Evolutionary conservation across 2,113 vertebrate species (phyloP).

Genomic region (Cisticola juncidis): DNA sequence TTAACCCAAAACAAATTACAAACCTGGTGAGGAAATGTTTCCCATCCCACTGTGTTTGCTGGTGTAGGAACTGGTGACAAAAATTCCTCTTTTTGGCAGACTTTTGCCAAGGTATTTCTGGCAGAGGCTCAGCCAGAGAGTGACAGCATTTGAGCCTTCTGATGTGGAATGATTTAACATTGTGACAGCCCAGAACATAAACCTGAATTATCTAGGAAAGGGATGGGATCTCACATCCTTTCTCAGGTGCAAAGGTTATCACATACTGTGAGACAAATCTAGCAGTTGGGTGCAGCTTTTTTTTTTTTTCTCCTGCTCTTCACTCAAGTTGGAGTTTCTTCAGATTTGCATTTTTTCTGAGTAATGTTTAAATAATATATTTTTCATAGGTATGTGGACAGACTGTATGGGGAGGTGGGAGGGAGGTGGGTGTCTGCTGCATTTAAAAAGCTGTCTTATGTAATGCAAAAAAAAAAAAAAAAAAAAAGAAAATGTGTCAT

Average conservation of each 20-base stretch:
- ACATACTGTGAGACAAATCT: background rate
- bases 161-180: background rate
- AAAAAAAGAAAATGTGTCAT: background rate
- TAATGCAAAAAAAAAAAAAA: background rate
- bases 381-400: background rate
- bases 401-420: background rate
- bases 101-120: background rate
- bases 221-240: background rate
- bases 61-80: background rate
- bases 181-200: background rate
- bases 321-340: background rate
- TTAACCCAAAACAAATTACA: background rate
- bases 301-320: background rate
- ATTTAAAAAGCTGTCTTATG: background rate
- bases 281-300: background rate
- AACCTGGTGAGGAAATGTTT: background rate
- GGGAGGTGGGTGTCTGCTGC: background rate
- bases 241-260: background rate
- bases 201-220: background rate
- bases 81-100: background rate
- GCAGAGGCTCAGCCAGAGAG: background rate
- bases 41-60: background rate
- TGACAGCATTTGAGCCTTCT: background rate
- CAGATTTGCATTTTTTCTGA: background rate
- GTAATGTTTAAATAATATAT: background rate